Conservation (phyloP, 2,113 vertebrate genomes). For the Anhinga rufa region DNA sequence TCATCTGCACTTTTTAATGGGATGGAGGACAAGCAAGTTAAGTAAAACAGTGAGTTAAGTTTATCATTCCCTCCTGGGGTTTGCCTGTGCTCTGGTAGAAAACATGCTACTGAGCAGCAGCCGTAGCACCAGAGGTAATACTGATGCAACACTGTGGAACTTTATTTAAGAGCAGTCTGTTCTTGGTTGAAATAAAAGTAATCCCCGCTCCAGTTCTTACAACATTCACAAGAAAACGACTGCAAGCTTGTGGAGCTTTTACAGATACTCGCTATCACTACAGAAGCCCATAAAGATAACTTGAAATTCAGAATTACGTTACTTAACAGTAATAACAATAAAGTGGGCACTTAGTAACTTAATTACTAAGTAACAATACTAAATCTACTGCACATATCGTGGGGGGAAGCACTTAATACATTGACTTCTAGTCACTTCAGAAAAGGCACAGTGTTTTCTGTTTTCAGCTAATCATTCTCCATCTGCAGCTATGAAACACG, state of each 20-base stretch:
- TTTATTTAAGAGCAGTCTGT: background rate
- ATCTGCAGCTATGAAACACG: background rate
- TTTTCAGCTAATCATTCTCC: background rate
- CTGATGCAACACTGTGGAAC: background rate
- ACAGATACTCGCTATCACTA: background rate
- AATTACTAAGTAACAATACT: background rate
- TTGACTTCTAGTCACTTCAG: background rate
- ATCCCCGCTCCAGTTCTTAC: background rate
- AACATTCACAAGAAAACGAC: background rate
- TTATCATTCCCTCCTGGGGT: background rate
- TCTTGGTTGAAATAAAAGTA: background rate
- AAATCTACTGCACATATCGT: background rate
- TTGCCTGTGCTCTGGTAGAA: background rate
- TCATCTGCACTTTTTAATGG: background rate
- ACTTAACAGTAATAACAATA: background rate
- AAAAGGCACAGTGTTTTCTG: background rate
- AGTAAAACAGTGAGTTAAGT: background rate
- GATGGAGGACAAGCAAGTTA: background rate
- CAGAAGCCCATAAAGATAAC: background rate
- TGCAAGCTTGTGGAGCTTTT: background rate
- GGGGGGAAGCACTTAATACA: too few species aligned
- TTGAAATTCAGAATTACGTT: background rate
- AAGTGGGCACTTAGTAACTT: background rate
- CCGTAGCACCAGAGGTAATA: background rate
- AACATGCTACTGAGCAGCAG: background rate